Evolutionary conservation across 1,140 invertebrate species (phyloP).

Genomic region (Frieseomelitta varia): DNA sequence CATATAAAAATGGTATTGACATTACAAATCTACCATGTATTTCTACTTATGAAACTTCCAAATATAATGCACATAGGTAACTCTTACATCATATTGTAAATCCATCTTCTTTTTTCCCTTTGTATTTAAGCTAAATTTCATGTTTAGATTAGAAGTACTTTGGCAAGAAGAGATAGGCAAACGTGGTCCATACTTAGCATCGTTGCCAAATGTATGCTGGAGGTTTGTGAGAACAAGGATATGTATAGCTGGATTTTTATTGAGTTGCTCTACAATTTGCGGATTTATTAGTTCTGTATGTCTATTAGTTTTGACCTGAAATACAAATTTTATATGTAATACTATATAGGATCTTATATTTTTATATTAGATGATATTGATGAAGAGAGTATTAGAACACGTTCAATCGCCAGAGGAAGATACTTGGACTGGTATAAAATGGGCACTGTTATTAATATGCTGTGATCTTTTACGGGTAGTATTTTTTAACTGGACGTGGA

Average conservation of each 20-base stretch:
- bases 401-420: slow-evolving; percentile 77
- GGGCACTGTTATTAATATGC: slow-evolving; percentile 82
- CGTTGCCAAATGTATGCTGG: slow-evolving; percentile 82
- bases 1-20: slow-evolving; percentile 81
- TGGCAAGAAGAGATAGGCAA: slow-evolving; percentile 85
- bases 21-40: slow-evolving; percentile 81
- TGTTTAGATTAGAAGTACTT: slow-evolving; percentile 79
- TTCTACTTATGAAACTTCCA: slow-evolving; percentile 82
- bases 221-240: slow-evolving; percentile 84
- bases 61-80: slow-evolving; percentile 80
- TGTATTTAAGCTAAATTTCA: slow-evolving; percentile 5
- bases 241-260: slow-evolving; percentile 81
- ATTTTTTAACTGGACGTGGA: slow-evolving; percentile 85
- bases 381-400: slow-evolving; percentile 83
- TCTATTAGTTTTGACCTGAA: slow-evolving; percentile 29
- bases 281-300: slow-evolving; percentile 86
- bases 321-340: not conserved
- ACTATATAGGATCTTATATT: not conserved
- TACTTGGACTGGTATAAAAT: slow-evolving; percentile 79
- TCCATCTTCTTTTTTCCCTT: not conserved
- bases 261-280: slow-evolving; percentile 82
- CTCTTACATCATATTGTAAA: not conserved
- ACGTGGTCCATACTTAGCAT: slow-evolving; percentile 83
- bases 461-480: slow-evolving; percentile 84
- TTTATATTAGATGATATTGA: slow-evolving; percentile 82